These are phyloP conservation scores for Laticauda colubrina DNA, from an alignment of 2,113 vertebrate species.

Conservation along the genomic window DNA sequence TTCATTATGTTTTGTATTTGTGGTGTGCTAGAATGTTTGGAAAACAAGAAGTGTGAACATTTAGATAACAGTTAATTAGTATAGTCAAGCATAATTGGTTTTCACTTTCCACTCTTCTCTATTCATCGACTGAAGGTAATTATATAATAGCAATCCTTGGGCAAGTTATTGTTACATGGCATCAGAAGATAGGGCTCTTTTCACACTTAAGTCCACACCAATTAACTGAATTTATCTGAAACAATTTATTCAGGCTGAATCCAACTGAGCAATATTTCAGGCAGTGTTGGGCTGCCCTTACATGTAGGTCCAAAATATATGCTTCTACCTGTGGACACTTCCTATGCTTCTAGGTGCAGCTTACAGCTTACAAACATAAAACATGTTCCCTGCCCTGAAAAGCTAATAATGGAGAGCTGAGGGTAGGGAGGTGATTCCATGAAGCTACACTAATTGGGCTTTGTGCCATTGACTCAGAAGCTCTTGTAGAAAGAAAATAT, in stretches of 20 bases:
- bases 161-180: constrained; percentile 67
- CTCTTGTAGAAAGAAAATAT: constrained; percentile 12
- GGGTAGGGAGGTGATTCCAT: background rate
- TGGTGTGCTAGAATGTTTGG: constrained; percentile 60
- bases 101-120: constrained; percentile 66
- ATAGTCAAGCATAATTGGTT: constrained; percentile 72
- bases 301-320: constrained; percentile 34
- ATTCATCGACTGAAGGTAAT: constrained; percentile 68
- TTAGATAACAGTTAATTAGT: constrained; percentile 76
- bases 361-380: background rate
- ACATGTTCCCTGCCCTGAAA: background rate
- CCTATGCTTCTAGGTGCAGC: background rate
- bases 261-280: constrained; percentile 54
- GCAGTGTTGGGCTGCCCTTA: constrained; percentile 46
- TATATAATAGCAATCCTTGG: constrained; percentile 60
- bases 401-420: constrained; percentile 7
- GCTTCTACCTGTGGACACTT: constrained; percentile 11
- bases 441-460: constrained; percentile 28
- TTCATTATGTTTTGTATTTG: constrained; percentile 59
- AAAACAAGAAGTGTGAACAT: constrained; percentile 73
- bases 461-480: background rate
- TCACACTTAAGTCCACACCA: constrained; percentile 48
- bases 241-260: constrained; percentile 66
- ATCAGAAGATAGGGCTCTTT: constrained; percentile 57
- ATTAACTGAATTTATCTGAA: constrained; percentile 74